Conservation (phyloP, 2,888 invertebrate genomes). For the Halictus quadricinctus region DNA sequence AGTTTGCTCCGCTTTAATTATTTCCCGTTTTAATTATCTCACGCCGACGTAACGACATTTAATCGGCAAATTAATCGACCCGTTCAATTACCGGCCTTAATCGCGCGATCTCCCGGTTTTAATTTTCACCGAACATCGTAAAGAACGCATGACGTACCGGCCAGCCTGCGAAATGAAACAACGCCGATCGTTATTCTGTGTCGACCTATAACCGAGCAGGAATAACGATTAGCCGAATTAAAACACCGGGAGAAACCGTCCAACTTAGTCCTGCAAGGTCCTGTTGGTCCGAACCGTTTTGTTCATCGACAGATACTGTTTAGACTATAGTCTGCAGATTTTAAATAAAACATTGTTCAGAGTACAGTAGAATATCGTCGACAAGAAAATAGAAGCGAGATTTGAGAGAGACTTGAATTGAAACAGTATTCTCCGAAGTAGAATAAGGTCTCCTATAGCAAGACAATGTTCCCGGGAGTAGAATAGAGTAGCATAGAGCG, state of each 20-base stretch:
- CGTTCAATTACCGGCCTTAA: slow-evolving; percentile 27
- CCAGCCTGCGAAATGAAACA: slow-evolving; percentile 8
- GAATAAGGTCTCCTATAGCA: not conserved
- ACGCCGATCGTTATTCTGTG: not conserved
- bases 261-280: not conserved
- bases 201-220: not conserved
- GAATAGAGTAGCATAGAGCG: not conserved
- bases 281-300: not conserved
- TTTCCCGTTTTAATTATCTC: slow-evolving; percentile 34
- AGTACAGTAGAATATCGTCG: not conserved
- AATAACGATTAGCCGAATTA: not conserved
- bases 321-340: not conserved
- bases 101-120: slow-evolving; percentile 14
- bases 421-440: not conserved
- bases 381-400: not conserved
- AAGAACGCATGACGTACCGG: slow-evolving; percentile 14
- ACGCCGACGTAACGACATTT: slow-evolving; percentile 28
- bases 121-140: slow-evolving; percentile 12
- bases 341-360: too few species aligned
- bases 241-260: not conserved
- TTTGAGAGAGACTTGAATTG: too few species aligned
- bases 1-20: slow-evolving; percentile 20
- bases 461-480: not conserved
- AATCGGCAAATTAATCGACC: slow-evolving; percentile 28
- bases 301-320: not conserved